Evolutionary conservation across 1,140 invertebrate genomes (phyloP).

Genomic region (Drosophila quadrilineata): DNA sequence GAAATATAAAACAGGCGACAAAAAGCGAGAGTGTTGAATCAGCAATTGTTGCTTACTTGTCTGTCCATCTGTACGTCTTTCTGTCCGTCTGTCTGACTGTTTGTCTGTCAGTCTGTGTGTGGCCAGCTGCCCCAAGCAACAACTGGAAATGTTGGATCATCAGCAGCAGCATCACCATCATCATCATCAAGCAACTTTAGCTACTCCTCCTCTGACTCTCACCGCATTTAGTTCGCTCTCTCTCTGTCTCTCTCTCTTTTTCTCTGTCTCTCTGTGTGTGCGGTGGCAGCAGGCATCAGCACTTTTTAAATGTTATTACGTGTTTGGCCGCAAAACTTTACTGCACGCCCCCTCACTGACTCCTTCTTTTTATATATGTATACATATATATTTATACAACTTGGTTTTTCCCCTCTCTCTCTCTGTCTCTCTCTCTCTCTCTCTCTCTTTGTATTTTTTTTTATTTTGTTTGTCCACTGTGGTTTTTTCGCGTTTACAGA

Average conservation of each 20-base stretch:
- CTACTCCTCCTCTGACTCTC: neutral
- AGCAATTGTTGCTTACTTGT: constrained; percentile 35
- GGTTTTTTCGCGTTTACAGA: constrained; percentile 28
- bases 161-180: constrained; percentile 6
- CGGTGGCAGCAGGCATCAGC: constrained; percentile 27
- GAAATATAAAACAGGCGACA: constrained; percentile 25
- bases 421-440: too few relatives aligned
- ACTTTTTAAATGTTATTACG: constrained; percentile 56
- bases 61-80: neutral
- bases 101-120: neutral
- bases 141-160: constrained; percentile 38
- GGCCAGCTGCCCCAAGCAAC: constrained; percentile 1
- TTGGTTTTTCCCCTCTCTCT: too few relatives aligned
- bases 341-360: constrained; percentile 11
- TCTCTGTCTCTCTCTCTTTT: too few relatives aligned
- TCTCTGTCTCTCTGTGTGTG: too few relatives aligned
- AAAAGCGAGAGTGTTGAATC: constrained; percentile 47
- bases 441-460: too few relatives aligned
- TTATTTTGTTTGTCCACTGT: too few relatives aligned
- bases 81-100: neutral
- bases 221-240: too few relatives aligned
- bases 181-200: neutral
- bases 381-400: too few relatives aligned
- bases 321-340: constrained; percentile 49
- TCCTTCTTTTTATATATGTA: neutral